These are phyloP conservation scores for Limnephilus lunatus DNA, from an alignment of 2,888 invertebrate genomes.

Conservation along the genomic window DNA sequence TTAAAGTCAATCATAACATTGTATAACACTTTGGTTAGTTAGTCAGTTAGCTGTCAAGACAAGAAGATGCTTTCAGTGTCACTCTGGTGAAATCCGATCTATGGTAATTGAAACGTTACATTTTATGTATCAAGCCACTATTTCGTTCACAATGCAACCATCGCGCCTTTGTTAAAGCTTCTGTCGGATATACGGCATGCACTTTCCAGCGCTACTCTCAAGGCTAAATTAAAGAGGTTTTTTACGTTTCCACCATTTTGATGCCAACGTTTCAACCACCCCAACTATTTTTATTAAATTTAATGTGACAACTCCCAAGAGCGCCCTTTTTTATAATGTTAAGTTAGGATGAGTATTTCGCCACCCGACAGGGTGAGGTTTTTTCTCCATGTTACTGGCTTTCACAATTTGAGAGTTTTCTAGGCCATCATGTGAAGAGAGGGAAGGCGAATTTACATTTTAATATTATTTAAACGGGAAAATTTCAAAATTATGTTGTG, in stretches of 20 bases:
- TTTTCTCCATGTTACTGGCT: no score
- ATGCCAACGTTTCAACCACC: neutral
- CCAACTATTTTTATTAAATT: neutral
- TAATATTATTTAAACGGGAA: no score
- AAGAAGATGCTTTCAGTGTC: no score
- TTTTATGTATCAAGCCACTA: neutral
- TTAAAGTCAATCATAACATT: no score
- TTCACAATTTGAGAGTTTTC: no score
- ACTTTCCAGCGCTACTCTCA: neutral
- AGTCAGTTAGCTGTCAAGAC: no score
- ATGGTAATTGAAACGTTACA: no score
- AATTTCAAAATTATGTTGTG: no score
- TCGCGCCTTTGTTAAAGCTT: neutral
- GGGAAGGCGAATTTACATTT: no score
- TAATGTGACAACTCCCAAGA: neutral
- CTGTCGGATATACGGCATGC: neutral
- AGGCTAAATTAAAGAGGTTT: neutral
- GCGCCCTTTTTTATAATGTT: neutral
- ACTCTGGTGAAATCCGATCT: no score
- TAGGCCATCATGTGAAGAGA: no score
- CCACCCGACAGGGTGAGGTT: neutral
- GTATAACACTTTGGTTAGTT: no score
- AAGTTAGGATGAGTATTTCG: neutral
- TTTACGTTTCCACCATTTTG: neutral
- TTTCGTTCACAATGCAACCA: neutral